A percentile compares a stretch with the other conserved stretches of the same genome.
Conservation (phyloP, 1,140 invertebrate species). For the Drosophila aff. region DNA sequence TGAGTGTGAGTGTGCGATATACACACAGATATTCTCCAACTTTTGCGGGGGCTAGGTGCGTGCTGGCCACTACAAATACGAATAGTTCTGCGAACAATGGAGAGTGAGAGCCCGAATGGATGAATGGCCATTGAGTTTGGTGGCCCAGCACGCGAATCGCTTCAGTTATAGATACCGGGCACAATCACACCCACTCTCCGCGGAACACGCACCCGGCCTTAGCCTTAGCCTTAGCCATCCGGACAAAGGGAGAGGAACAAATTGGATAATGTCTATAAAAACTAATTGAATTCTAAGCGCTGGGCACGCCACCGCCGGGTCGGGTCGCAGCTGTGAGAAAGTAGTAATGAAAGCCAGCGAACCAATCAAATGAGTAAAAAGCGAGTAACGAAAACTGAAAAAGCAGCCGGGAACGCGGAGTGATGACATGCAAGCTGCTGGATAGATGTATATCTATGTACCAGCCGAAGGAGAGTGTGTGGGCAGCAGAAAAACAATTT, state of each 20-base stretch:
- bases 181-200: conserved; percentile 34
- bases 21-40: conserved; percentile 8
- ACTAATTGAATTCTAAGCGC: conserved; percentile 84
- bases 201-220: conserved; percentile 59
- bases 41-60: conserved; percentile 42
- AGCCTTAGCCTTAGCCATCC: neutral
- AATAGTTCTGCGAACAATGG: conserved; percentile 75
- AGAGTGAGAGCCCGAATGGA: conserved; percentile 37
- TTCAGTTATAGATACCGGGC: conserved; percentile 70
- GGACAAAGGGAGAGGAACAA: conserved; percentile 53
- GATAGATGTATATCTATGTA: conserved; percentile 44
- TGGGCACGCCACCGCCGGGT: conserved; percentile 60
- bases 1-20: conserved; percentile 33
- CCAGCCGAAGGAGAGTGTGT: conserved; percentile 39
- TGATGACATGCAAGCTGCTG: conserved; percentile 79
- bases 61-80: conserved; percentile 68
- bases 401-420: conserved; percentile 50
- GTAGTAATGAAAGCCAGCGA: conserved; percentile 64
- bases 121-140: conserved; percentile 67
- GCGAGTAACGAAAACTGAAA: conserved; percentile 20
- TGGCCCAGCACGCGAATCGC: conserved; percentile 74
- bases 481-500: conserved; percentile 74
- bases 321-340: conserved; percentile 70
- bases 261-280: conserved; percentile 84
- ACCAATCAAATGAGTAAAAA: conserved; percentile 44